Base-by-base conservation (phyloP, 2,113 vertebrate species). In the Empidonax traillii region DNA sequence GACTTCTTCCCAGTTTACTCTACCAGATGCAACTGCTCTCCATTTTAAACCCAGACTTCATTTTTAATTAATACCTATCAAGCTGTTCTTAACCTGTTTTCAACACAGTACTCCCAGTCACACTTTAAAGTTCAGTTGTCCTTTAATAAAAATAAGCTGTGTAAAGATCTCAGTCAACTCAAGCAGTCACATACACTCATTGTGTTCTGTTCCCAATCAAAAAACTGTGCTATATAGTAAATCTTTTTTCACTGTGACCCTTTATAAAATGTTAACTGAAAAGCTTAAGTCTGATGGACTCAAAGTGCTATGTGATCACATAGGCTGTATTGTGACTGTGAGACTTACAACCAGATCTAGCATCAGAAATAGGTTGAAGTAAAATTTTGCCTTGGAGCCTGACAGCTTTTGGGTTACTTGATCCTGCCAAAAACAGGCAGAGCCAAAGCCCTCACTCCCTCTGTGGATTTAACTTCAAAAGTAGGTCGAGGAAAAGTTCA, bases 111-210 rank as follows among this genome's bases (percentile, higher is more conserved):
- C 74, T 94, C 78, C 37, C 71, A 93, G 93, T 92, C 93, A 95
- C 85, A 94, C 90, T 94, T 96, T 67, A 78, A 95, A 90, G 59
- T 89, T 88, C 80, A 90, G 75, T 87, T 96, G 94, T 96, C 65
- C 92, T 94, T 94, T 97, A 97, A 96, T 97, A 89, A 95, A 96
- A 94, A 76, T 96, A 97, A 96, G 85, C 82, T 94, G 89, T 91
- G 74, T 91, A 80, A 93, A 94, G 69, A 89, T 80, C 85, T 87
- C 80, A 89, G 79, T 44, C 87, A 94, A 74, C 33, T 92, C 87
- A 89, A 47, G 19, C 87, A 93, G 46, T 84, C 69, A 91, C 53
- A 91, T 83, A 56, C 74, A 66, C 53, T 67, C 78, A 95, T 71
- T 94, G 81, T 96, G 90, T 94, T 95, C 97, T 91, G 87, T 47